A percentile compares a stretch with the other conserved stretches of the same genome.
Conservation (phyloP, 2,797 vertebrate species). For the Onychomys leucogaster region DNA sequence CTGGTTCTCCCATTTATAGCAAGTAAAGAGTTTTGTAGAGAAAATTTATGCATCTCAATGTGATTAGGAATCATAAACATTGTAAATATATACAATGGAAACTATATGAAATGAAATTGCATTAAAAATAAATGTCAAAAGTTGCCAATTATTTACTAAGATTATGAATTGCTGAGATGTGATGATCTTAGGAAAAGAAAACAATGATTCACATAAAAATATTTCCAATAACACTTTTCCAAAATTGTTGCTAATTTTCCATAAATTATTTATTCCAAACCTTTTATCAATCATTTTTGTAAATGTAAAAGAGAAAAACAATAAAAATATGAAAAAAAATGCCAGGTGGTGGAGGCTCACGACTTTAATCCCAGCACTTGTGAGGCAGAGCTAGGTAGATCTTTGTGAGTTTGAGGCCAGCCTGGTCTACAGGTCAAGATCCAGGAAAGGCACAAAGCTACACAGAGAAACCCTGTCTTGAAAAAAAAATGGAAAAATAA, state of each 20-base stretch:
- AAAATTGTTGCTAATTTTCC: background rate
- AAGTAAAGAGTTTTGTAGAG: background rate
- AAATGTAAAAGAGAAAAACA: background rate
- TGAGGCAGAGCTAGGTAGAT: no score
- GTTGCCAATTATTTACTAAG: background rate
- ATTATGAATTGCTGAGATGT: background rate
- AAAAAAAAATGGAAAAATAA: background rate
- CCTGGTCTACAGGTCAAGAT: no score
- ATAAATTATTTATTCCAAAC: background rate
- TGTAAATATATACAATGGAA: background rate
- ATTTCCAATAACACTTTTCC: background rate
- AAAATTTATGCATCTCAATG: background rate
- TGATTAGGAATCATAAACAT: background rate
- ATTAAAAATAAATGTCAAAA: background rate
- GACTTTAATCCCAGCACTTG: no score
- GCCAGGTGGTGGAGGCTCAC: no score
- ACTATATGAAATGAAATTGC: background rate
- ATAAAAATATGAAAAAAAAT: background rate
- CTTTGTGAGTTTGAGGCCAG: no score
- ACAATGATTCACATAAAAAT: background rate
- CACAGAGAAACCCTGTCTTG: no score
- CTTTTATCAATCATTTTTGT: background rate
- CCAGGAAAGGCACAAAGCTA: no score
- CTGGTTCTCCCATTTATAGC: background rate
- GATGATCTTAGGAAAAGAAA: background rate